Conservation (phyloP, 92 coral and sea anemone species). For the Paramuricea clavata region DNA sequence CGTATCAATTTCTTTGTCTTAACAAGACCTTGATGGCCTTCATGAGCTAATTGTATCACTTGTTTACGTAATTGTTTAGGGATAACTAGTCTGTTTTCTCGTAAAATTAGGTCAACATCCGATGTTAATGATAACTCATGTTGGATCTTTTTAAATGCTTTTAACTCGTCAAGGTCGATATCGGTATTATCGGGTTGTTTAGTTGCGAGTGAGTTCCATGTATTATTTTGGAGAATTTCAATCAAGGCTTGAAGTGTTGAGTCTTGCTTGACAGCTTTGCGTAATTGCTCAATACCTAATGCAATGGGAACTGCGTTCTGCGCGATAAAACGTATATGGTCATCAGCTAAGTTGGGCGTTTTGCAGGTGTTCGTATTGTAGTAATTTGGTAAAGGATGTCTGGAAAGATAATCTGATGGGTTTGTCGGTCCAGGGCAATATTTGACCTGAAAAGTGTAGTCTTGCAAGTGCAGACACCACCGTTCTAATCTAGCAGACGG, state of each 20-base stretch:
- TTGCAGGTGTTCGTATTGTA: not conserved
- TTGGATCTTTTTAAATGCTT: not conserved
- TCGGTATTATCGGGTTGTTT: not conserved
- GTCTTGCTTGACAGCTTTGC: constrained; percentile 10
- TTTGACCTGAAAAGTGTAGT: not conserved
- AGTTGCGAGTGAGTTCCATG: not conserved
- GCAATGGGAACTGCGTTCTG: constrained; percentile 14
- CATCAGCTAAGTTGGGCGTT: not conserved
- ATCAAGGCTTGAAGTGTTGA: not conserved
- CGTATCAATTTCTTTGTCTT: constrained; percentile 5
- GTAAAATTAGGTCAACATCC: not conserved
- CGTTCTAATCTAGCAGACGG: constrained; percentile 17
- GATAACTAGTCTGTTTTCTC: constrained; percentile 6
- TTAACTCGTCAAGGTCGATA: not conserved
- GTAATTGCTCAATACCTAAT: not conserved
- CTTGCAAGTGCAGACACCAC: constrained; percentile 15
- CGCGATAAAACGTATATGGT: not conserved
- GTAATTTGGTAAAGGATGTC: not conserved
- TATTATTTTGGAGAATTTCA: not conserved
- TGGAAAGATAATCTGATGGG: constrained; percentile 9
- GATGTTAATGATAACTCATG: constrained; percentile 9
- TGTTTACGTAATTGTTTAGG: not conserved
- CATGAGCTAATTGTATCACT: constrained; percentile 9
- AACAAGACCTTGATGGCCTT: constrained; percentile 16
- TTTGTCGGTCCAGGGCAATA: constrained; percentile 15